Percentiles rank a stretch among this genome's conserved stretches.
Conservation (phyloP, 2,797 vertebrate species). For the Acrossocheilus wenchowensis region DNA sequence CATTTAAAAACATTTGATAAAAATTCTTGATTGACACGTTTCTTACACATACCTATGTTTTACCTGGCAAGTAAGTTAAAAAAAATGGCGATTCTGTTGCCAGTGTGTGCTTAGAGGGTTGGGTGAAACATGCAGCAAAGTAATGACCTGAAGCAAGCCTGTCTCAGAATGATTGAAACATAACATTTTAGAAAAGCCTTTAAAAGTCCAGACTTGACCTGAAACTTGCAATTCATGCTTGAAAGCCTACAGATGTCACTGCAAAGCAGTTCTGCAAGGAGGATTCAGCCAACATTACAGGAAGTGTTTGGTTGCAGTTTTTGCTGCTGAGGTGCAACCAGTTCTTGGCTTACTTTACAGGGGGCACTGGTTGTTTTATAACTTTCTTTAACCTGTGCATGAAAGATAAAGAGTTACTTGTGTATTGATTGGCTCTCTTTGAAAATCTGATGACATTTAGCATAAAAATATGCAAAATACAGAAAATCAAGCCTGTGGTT, state of each 20-base stretch:
- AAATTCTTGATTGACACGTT: neutral
- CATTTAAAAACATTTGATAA: neutral
- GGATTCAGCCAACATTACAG: neutral
- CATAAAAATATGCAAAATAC: neutral
- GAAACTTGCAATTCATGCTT: neutral
- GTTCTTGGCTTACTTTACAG: neutral
- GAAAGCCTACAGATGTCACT: neutral
- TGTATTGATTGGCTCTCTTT: neutral
- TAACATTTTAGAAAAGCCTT: neutral
- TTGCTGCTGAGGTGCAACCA: neutral
- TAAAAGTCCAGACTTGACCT: neutral
- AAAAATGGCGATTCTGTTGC: neutral
- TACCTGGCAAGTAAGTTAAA: neutral
- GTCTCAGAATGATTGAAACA: constrained; percentile 8
- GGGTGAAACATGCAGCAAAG: neutral
- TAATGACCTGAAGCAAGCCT: neutral
- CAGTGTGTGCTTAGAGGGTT: neutral
- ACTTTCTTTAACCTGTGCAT: neutral
- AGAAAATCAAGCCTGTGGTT: neutral
- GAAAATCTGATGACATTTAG: neutral
- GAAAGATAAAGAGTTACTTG: neutral
- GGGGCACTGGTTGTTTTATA: neutral
- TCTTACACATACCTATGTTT: neutral
- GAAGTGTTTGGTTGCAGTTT: constrained; percentile 5
- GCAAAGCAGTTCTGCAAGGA: neutral